These are phyloP conservation scores for Osmoderma eremita DNA, from an alignment of 2,888 invertebrate genomes.

Conservation along the genomic window DNA sequence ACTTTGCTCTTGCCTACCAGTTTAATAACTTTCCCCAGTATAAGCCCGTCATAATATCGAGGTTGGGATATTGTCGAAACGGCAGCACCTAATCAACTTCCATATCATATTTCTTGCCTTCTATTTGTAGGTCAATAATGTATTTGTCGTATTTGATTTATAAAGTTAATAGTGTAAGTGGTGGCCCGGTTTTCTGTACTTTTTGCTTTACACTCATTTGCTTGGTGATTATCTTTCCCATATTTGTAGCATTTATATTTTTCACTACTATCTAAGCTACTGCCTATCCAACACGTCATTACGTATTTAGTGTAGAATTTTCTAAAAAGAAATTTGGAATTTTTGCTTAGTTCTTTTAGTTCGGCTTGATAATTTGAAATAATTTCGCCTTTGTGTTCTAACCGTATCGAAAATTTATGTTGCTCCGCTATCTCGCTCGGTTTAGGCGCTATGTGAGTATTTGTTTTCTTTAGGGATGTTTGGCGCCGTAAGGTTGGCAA, in stretches of 20 bases:
- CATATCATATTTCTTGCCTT: neutral
- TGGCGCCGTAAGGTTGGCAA: slow-evolving; percentile 35
- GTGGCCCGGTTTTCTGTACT: neutral
- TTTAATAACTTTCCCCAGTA: neutral
- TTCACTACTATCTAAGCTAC: neutral
- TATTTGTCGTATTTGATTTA: neutral
- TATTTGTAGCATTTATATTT: neutral
- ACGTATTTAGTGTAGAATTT: slow-evolving; percentile 23
- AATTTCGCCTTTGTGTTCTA: slow-evolving; percentile 40
- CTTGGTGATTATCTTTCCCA: neutral
- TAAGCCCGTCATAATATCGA: neutral
- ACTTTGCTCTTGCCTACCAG: neutral
- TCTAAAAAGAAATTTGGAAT: slow-evolving; percentile 38
- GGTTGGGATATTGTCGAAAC: neutral
- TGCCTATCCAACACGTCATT: too few relatives aligned
- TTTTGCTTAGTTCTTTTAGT: slow-evolving; percentile 37
- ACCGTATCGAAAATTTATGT: slow-evolving; percentile 41
- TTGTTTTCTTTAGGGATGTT: slow-evolving; percentile 36
- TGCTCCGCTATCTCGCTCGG: slow-evolving; percentile 42
- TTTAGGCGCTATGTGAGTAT: slow-evolving; percentile 39
- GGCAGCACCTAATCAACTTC: neutral
- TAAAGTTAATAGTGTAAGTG: neutral
- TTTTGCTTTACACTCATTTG: neutral
- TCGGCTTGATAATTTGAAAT: slow-evolving; percentile 13
- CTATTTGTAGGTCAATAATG: too few relatives aligned